These are phyloP conservation scores for Physella acuta DNA, from an alignment of 1,140 invertebrate genomes.

Conservation along the genomic window DNA sequence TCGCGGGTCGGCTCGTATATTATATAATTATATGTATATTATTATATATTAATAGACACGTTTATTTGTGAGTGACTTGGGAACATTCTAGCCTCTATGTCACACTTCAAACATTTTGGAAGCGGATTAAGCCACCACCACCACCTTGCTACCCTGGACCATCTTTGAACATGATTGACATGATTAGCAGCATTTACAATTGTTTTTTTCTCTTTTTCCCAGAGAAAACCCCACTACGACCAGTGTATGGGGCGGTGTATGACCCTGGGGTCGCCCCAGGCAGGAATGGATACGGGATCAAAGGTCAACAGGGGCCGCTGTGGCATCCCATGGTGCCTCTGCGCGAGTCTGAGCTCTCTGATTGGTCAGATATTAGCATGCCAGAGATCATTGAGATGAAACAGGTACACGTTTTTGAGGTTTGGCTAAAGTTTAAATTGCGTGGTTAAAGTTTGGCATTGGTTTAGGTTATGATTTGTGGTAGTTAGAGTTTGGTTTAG, in stretches of 20 bases:
- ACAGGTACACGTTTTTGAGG: too few relatives aligned
- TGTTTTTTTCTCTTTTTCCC: background rate
- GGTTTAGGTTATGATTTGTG: too few relatives aligned
- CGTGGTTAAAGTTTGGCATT: too few relatives aligned
- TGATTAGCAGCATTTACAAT: background rate
- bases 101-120: background rate
- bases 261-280: slow-evolving; percentile 12
- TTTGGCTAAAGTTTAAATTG: too few relatives aligned
- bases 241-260: slow-evolving; percentile 18
- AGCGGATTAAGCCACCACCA: background rate
- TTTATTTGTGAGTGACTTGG: too few relatives aligned
- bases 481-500: too few relatives aligned
- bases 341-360: slow-evolving; percentile 36
- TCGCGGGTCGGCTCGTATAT: too few relatives aligned
- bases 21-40: too few relatives aligned
- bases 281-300: background rate
- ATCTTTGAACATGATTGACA: background rate
- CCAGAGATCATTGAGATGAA: slow-evolving; percentile 39
- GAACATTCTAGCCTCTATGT: too few relatives aligned
- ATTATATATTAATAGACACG: too few relatives aligned
- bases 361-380: slow-evolving; percentile 38
- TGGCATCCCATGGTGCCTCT: slow-evolving; percentile 30
- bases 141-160: background rate
- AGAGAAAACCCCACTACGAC: slow-evolving; percentile 1
- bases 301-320: slow-evolving; percentile 1